Conservation (phyloP, 2,888 invertebrate genomes). For the Arctia plantaginis region DNA sequence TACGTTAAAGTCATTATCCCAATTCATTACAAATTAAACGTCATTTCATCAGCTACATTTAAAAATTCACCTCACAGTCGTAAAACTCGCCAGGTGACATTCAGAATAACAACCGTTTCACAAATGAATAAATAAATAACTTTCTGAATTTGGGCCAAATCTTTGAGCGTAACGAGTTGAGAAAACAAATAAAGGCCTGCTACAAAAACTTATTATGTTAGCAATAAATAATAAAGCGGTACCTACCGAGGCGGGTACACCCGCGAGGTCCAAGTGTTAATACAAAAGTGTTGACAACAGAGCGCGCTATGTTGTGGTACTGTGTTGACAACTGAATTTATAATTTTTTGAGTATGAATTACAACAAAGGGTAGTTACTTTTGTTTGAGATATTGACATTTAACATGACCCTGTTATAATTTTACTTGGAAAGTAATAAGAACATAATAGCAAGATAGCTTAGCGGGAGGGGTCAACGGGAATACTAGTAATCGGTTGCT, state of each 20-base stretch:
- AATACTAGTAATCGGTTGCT: too few relatives aligned
- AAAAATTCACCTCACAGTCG: conserved; percentile 58
- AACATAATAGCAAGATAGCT: too few relatives aligned
- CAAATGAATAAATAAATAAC: conserved; percentile 82
- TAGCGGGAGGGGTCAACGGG: too few relatives aligned
- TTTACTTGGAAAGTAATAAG: too few relatives aligned
- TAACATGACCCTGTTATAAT: background rate
- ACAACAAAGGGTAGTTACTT: background rate
- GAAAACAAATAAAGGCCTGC: conserved; percentile 78
- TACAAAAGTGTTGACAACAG: conserved; percentile 59
- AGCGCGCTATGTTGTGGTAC: conserved; percentile 14
- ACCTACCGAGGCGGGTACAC: conserved; percentile 55
- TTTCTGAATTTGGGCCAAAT: conserved; percentile 79
- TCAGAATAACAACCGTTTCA: conserved; percentile 54
- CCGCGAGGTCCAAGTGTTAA: conserved; percentile 62
- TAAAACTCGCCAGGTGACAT: conserved; percentile 53
- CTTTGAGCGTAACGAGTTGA: conserved; percentile 80
- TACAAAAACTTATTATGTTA: conserved; percentile 73
- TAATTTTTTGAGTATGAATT: conserved; percentile 14
- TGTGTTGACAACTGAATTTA: conserved; percentile 22
- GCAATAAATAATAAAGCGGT: conserved; percentile 84
- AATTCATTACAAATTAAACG: conserved; percentile 25
- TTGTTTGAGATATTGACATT: background rate
- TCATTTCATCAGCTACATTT: conserved; percentile 39
- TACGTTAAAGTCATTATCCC: background rate